Percentiles rank a stretch among this genome's conserved stretches.
phyloP scores from a whole-genome alignment of 2,888 invertebrate genomes.

The Tetramorium bicarinatum region DNA sequence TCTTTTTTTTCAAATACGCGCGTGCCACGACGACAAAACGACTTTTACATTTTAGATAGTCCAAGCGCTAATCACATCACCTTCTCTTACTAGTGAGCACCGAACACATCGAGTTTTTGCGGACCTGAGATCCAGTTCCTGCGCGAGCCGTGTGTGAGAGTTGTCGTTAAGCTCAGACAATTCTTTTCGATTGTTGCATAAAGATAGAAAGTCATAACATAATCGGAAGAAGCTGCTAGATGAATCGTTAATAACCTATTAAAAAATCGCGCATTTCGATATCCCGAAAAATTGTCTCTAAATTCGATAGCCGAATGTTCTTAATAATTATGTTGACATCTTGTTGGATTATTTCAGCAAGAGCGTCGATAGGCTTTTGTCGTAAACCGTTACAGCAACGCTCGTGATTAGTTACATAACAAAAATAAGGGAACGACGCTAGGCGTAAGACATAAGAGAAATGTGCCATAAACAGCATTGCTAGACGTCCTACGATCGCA shows the following conservation, averaged over 20 bases:
- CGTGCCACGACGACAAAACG: constrained; percentile 13
- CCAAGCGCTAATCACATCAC: constrained; percentile 25
- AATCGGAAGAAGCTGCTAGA: constrained; percentile 64
- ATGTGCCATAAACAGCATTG: neutral
- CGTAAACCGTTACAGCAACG: neutral
- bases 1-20: neutral
- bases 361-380: neutral
- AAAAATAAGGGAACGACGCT: neutral
- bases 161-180: constrained; percentile 48
- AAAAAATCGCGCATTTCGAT: neutral
- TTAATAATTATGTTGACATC: neutral
- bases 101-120: constrained; percentile 33
- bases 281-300: neutral
- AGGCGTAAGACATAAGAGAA: neutral
- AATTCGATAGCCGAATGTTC: too few relatives aligned
- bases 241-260: constrained; percentile 23
- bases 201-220: constrained; percentile 76
- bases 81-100: constrained; percentile 16
- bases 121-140: constrained; percentile 49
- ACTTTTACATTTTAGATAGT: constrained; percentile 40
- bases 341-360: neutral
- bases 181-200: constrained; percentile 73
- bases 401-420: constrained; percentile 2
- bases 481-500: constrained; percentile 8
- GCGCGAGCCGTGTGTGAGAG: constrained; percentile 42